Conservation (phyloP, 2,113 vertebrate genomes). For the Crotalus tigris region DNA sequence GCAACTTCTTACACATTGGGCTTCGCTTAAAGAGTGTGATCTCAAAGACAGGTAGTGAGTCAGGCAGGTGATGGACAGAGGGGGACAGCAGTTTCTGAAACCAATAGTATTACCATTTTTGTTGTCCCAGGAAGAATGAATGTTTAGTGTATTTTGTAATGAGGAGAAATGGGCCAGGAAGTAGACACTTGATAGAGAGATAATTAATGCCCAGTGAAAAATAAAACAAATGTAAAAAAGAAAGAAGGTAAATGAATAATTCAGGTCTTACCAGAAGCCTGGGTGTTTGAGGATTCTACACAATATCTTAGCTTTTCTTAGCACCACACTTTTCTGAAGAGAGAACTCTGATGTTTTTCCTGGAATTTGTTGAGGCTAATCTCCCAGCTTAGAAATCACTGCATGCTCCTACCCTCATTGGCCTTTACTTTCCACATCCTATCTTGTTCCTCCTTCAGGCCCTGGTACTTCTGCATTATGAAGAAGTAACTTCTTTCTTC, state of each 20-base stretch:
- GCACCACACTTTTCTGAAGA: background rate
- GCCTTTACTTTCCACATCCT: background rate
- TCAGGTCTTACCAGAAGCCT: background rate
- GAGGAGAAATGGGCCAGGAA: background rate
- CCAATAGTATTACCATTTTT: constrained; percentile 7
- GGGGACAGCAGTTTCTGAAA: background rate
- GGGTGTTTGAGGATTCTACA: background rate
- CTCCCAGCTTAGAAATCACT: background rate
- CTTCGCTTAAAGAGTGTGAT: constrained; percentile 21
- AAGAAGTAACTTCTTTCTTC: background rate
- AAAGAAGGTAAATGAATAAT: background rate
- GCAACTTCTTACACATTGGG: constrained; percentile 34
- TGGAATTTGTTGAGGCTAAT: background rate
- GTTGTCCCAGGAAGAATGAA: constrained; percentile 22
- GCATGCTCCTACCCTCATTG: background rate
- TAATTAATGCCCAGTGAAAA: constrained; percentile 9
- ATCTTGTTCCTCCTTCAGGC: background rate
- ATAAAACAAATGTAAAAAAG: background rate
- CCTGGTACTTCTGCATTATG: background rate
- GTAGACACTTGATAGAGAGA: background rate
- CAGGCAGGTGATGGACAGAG: background rate
- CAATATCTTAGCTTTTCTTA: background rate
- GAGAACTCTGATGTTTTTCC: background rate
- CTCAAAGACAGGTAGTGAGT: background rate
- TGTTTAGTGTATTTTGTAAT: background rate